Conservation (phyloP, 1,140 invertebrate genomes). For the Drosophila watanabei region DNA sequence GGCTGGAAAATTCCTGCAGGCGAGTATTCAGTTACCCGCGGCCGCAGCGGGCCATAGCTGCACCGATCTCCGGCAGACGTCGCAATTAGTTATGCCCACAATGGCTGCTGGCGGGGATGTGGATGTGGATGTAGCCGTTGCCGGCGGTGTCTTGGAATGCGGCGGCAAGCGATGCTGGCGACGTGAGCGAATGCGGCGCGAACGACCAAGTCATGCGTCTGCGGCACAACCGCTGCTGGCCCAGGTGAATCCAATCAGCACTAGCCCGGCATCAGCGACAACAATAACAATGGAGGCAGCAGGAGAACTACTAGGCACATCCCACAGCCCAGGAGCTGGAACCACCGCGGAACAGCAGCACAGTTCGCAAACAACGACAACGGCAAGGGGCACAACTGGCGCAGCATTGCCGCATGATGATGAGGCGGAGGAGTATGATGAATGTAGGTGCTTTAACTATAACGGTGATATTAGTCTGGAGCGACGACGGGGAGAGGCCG, state of each 20-base stretch:
- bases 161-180: conserved; percentile 66
- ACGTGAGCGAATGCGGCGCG: conserved; percentile 73
- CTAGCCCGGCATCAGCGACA: conserved; percentile 30
- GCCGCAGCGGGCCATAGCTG: conserved; percentile 49
- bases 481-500: conserved; percentile 28
- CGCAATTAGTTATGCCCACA: conserved; percentile 84
- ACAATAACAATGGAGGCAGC: conserved; percentile 21
- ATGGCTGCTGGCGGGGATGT: conserved; percentile 51
- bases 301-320: conserved; percentile 9
- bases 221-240: conserved; percentile 33
- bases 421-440: conserved; percentile 67
- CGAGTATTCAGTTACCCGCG: conserved; percentile 64
- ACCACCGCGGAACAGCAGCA: conserved; percentile 17
- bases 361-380: conserved; percentile 72
- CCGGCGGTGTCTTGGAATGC: conserved; percentile 54
- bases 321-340: conserved; percentile 3
- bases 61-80: conserved; percentile 74
- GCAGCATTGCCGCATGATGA: conserved; percentile 54
- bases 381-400: conserved; percentile 61
- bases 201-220: conserved; percentile 75
- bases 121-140: conserved; percentile 2
- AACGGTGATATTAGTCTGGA: conserved; percentile 83
- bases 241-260: conserved; percentile 66
- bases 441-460: conserved; percentile 85
- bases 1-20: conserved; percentile 66